Base-by-base conservation (phyloP, 2,888 invertebrate genomes). In the Drepanosiphum platanoidis region DNA sequence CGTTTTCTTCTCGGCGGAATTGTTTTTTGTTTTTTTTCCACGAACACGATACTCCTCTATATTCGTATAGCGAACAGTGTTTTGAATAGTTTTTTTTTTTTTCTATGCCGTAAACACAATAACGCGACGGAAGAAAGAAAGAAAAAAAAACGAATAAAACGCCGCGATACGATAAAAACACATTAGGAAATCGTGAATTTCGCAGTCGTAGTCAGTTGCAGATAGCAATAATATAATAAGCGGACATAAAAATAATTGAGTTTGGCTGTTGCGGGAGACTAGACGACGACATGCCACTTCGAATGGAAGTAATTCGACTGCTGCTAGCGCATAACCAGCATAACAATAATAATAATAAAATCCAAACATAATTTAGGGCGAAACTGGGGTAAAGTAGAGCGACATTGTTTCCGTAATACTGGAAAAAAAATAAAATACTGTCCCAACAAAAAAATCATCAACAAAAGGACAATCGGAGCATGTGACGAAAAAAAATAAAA, bases 401-500 rank as follows among this genome's bases (percentile, higher is more conserved):
- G n/a, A 68, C 68, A 39, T 84, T 70, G 84, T 84, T 84, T 84
- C 84, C 84, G 84, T 52, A 70, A 84, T 84, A 58, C 84, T 84
- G 80, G 74, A 86, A 86, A 86, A 86, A 78, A 71, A 52, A 74
- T 30, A 72, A 72, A 83, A 66, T 68, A 68, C 71, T 66, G 71
- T 81, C 39, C 74, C 2, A 68, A 61, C 68, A 72, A 72, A 80
- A 81, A 86, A 86, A 81, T 72, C 72, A 58, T 75, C 74, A 42
- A 81, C 86, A 86, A 81, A 74, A 80, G 86, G 30, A 68, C 86
- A 81, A 86, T 81, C 36, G 80, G 74, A 86, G 81, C 79, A 75
- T 79, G 74, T 81, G 74, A 86, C 79, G 46, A 86, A 70, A 80
- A 86, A 86, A 75, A 75, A 72, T 66, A 86, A 72, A 36, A 86